A percentile compares a stretch with the other conserved stretches of the same genome.
These are phyloP conservation scores for Ramphastos sulfuratus DNA, from an alignment of 2,113 vertebrate species.

Conservation along the genomic window DNA sequence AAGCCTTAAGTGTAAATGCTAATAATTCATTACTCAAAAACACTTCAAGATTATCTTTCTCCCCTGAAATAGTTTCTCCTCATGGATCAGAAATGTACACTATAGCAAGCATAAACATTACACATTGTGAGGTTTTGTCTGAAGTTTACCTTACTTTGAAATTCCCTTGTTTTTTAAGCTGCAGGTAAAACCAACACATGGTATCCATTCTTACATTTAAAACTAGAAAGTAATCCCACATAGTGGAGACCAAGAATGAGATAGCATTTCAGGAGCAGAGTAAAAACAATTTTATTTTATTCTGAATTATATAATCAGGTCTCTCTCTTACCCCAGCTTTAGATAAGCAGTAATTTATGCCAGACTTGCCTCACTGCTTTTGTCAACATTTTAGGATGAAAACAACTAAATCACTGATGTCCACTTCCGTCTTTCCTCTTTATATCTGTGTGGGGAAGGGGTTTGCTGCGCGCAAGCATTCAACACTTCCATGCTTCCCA, in stretches of 20 bases:
- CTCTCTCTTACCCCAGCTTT: neutral
- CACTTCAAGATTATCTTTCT: neutral
- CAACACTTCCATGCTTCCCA: neutral
- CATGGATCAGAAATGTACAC: neutral
- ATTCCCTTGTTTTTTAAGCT: neutral
- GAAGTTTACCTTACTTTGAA: neutral
- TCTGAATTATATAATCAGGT: neutral
- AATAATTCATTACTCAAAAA: constrained; percentile 6
- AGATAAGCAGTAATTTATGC: neutral
- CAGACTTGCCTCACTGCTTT: neutral
- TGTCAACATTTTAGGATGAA: neutral
- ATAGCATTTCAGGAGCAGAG: neutral
- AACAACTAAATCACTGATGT: neutral
- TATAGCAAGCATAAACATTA: neutral
- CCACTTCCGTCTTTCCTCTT: neutral
- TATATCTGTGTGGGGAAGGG: neutral
- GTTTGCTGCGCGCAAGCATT: neutral
- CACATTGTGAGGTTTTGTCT: neutral
- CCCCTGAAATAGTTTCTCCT: neutral
- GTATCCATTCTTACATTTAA: neutral
- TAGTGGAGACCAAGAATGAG: neutral
- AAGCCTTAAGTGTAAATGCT: neutral
- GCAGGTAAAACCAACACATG: neutral
- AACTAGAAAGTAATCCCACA: neutral
- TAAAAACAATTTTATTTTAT: neutral